Evolutionary conservation across 2,888 invertebrate species (phyloP), one percentile per base, ranked within the genome.

Genomic region (Heteromyza rotundicornis): DNA sequence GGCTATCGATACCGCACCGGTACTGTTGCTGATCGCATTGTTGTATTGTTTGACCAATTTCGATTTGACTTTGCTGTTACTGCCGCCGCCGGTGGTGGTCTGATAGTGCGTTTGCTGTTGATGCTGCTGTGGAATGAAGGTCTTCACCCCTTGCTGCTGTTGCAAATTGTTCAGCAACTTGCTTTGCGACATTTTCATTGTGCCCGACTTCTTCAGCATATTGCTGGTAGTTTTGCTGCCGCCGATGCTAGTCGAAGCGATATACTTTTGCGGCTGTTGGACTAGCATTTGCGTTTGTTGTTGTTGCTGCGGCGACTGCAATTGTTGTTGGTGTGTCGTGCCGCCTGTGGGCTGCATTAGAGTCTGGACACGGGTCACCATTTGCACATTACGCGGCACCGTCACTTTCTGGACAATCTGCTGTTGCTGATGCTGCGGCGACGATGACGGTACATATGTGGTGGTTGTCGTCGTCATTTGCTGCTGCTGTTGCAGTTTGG

Each of bases 1-100:
- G 36, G 74, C 71, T 62, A 76, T 74, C 50, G 73, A 69, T 3
- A 75, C 71, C 54, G 73, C 67, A 59, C 70, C 76, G 62, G 59
- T 65, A 44, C 67, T 77, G 67, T 67, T 75, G 62, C 53, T 67
- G 55, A 73, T 70, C 53, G 69, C 71, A 64, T 72, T 78, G 52
- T 73, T 78, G 62, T 79, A 79, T 68, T 82, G 82, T 66, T 82
- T 81, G 2, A 81, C 73, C 57, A 82, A 74, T 67, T 82, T 79
- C 16, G 80, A 67, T 67, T 79, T 77, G 2, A 69, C 24, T 59
- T 68, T 72, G 60, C 60, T 20, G 44, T 59, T 57, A 58, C 66
- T n/a, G 54, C 52, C 22, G 44, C 60, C 57, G 59, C 66, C 67
- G 3, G 67, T 49, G 49, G 10, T n/a, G 20, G 20, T 47, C 20